A percentile compares a stretch with the other conserved stretches of the same genome.
Conservation (phyloP, 2,888 invertebrate genomes). For the Agrochola circellaris region DNA sequence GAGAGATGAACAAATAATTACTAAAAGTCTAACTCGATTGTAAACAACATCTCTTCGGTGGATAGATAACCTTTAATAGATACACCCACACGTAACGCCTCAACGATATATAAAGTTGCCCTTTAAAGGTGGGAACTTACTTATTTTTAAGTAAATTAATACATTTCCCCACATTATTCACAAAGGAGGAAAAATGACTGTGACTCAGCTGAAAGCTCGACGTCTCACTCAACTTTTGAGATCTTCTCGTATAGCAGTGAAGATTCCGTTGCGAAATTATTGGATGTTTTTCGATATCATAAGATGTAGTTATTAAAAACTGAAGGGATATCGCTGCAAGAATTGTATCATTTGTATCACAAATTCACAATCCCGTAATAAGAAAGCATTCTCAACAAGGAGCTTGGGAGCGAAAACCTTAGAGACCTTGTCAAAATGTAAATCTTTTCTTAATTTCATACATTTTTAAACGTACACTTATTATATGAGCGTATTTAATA, state of each 20-base stretch:
- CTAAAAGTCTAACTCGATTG: conserved; percentile 3
- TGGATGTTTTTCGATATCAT: conserved; percentile 16
- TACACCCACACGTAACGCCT: conserved; percentile 52
- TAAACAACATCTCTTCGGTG: not conserved
- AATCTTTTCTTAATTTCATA: not conserved
- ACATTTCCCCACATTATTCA: conserved; percentile 21
- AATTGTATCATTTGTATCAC: conserved; percentile 32
- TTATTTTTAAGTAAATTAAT: conserved; percentile 46
- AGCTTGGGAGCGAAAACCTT: conserved; percentile 4
- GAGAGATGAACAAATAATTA: conserved; percentile 6
- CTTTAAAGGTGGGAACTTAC: conserved; percentile 66
- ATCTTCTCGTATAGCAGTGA: not conserved
- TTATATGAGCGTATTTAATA: not conserved
- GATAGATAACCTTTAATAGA: conserved; percentile 37
- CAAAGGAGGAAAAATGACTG: conserved; percentile 6
- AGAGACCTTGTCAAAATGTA: not conserved
- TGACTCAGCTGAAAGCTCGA: conserved; percentile 32
- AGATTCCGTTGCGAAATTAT: conserved; percentile 26
- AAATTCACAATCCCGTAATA: conserved; percentile 6
- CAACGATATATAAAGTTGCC: conserved; percentile 57
- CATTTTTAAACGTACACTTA: not conserved
- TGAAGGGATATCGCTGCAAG: not conserved
- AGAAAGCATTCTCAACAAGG: conserved; percentile 24
- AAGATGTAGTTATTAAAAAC: conserved; percentile 30
- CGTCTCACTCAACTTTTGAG: conserved; percentile 13